These are phyloP conservation scores for Amphipoea oculea DNA, from an alignment of 2,888 invertebrate species.

Conservation along the genomic window DNA sequence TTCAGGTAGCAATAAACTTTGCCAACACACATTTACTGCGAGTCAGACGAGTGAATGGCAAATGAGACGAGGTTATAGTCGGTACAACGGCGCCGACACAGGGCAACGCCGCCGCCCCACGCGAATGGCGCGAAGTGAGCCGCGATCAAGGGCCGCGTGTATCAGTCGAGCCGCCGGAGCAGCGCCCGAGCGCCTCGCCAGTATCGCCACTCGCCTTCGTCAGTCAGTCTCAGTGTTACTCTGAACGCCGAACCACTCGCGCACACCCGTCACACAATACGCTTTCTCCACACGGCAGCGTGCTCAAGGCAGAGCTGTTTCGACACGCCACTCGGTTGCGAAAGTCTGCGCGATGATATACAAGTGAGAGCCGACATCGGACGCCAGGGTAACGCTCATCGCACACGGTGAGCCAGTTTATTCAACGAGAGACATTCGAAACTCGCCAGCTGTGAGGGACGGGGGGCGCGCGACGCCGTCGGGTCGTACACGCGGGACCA, in stretches of 20 bases:
- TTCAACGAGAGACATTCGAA: slow-evolving; percentile 86
- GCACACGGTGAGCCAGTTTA: slow-evolving; percentile 88
- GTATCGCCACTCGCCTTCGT: slow-evolving; percentile 36
- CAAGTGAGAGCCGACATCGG: slow-evolving; percentile 88
- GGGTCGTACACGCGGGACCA: slow-evolving; percentile 87
- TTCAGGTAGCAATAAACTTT: slow-evolving; percentile 31
- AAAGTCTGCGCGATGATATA: slow-evolving; percentile 90
- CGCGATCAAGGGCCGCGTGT: slow-evolving; percentile 74
- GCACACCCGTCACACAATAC: slow-evolving; percentile 59
- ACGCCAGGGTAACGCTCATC: slow-evolving; percentile 89
- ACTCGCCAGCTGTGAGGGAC: slow-evolving; percentile 85
- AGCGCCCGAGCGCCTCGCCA: slow-evolving; percentile 63
- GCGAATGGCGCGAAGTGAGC: slow-evolving; percentile 80
- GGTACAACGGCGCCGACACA: slow-evolving; percentile 49
- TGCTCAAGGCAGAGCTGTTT: slow-evolving; percentile 85
- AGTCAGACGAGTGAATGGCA: slow-evolving; percentile 65
- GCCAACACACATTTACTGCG: slow-evolving; percentile 41
- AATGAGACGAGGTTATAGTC: slow-evolving; percentile 68
- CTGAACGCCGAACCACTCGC: slow-evolving; percentile 68
- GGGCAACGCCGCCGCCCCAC: slow-evolving; percentile 64
- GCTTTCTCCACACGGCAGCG: slow-evolving; percentile 79
- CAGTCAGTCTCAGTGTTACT: slow-evolving; percentile 60
- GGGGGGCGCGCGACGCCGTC: slow-evolving; percentile 89
- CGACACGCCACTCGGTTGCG: slow-evolving; percentile 88
- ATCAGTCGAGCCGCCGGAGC: slow-evolving; percentile 68